phyloP scores from a whole-genome alignment of 2,888 invertebrate species.

The Nipponacmea schrenckii region DNA sequence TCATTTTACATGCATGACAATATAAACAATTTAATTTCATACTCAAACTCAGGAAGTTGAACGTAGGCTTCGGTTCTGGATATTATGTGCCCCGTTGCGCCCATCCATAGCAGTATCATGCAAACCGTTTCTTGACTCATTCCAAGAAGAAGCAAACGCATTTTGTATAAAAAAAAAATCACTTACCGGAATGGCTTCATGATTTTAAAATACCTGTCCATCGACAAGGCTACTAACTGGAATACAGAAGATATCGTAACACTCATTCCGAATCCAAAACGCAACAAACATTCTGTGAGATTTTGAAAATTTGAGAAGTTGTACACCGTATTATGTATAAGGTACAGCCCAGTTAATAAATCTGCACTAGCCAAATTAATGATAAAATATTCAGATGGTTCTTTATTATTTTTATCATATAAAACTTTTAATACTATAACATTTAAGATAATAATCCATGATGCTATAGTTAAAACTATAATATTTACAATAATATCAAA shows the following conservation, averaged over 20 bases:
- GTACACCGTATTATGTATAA: background rate
- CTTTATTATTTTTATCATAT: background rate
- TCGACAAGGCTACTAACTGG: background rate
- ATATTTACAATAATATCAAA: background rate
- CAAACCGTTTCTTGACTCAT: too few relatives aligned
- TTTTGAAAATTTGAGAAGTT: background rate
- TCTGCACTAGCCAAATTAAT: background rate
- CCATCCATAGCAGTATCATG: too few relatives aligned
- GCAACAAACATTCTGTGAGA: background rate
- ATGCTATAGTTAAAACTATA: background rate
- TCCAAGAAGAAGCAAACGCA: too few relatives aligned
- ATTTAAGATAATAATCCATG: background rate
- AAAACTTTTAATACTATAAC: background rate
- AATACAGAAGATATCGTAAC: background rate
- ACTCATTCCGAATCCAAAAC: background rate
- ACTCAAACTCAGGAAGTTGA: background rate
- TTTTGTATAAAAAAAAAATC: background rate
- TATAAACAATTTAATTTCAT: background rate
- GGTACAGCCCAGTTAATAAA: background rate
- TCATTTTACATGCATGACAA: background rate
- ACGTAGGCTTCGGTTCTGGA: background rate
- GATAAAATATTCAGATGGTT: background rate
- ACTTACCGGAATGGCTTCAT: background rate
- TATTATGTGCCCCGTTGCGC: background rate
- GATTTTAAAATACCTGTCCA: background rate